phyloP scores from a whole-genome alignment of 92 coral and sea anemone genomes.

The Epizoanthus stellaris region DNA sequence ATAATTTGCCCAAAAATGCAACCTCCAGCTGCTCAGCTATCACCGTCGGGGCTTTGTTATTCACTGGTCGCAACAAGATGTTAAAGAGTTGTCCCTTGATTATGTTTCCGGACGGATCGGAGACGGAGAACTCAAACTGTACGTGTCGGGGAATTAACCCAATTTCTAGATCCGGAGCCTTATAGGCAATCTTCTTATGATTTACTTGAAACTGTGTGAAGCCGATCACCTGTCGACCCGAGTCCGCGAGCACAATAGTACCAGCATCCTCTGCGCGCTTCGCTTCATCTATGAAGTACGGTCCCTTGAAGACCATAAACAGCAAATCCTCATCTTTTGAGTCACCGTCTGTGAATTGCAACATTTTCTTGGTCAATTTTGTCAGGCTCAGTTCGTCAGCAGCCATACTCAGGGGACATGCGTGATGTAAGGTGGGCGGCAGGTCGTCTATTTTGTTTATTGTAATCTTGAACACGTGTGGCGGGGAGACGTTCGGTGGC shows the following conservation, averaged over 20 bases:
- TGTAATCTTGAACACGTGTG: slow-evolving; percentile 72
- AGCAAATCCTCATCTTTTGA: slow-evolving; percentile 75
- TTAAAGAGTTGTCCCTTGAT: slow-evolving; percentile 65
- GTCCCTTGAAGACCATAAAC: slow-evolving; percentile 68
- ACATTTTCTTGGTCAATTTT: slow-evolving; percentile 49
- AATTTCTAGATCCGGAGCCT: slow-evolving; percentile 83
- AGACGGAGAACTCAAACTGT: slow-evolving; percentile 91
- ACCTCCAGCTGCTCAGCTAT: slow-evolving; percentile 62
- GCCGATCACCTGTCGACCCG: slow-evolving; percentile 57
- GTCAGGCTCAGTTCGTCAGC: slow-evolving; percentile 71
- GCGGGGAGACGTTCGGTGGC: slow-evolving; percentile 85
- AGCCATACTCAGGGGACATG: slow-evolving; percentile 58
- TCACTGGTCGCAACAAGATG: slow-evolving; percentile 71
- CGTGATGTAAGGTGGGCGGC: slow-evolving; percentile 59
- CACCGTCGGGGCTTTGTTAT: slow-evolving; percentile 76
- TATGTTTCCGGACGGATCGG: slow-evolving; percentile 86
- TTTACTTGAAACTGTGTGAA: slow-evolving; percentile 88
- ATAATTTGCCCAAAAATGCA: slow-evolving; percentile 46
- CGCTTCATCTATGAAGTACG: slow-evolving; percentile 66
- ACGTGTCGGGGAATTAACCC: slow-evolving; percentile 73
- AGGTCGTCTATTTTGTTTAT: slow-evolving; percentile 79
- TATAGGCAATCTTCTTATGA: slow-evolving; percentile 79
- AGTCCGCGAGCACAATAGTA: slow-evolving; percentile 63
- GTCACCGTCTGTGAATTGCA: slow-evolving; percentile 88
- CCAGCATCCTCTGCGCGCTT: slow-evolving; percentile 72